phyloP scores from a whole-genome alignment of 2,888 invertebrate species.

The Ormyrus pomaceus region DNA sequence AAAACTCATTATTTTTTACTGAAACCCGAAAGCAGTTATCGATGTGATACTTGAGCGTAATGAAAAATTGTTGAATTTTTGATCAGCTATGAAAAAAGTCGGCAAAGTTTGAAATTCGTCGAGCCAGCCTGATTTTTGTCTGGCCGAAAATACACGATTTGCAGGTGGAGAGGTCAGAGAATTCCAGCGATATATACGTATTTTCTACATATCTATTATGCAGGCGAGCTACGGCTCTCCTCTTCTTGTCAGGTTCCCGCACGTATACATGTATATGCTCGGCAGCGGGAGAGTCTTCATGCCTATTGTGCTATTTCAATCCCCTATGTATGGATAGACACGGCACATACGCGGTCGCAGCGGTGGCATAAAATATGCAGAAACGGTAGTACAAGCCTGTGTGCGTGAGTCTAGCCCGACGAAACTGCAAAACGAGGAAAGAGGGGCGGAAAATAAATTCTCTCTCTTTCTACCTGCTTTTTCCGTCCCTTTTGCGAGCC shows the following conservation, averaged over 20 bases:
- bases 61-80: too few relatives aligned
- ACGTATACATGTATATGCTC: not conserved
- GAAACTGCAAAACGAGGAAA: slow-evolving; percentile 28
- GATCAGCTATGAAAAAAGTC: too few relatives aligned
- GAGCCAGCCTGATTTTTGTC: too few relatives aligned
- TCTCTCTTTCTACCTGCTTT: slow-evolving; percentile 28
- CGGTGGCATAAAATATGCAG: slow-evolving; percentile 48
- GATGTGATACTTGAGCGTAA: too few relatives aligned
- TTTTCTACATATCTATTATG: slow-evolving; percentile 48
- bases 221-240: not conserved
- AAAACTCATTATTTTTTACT: too few relatives aligned
- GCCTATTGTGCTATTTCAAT: slow-evolving; percentile 57
- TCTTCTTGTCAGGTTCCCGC: slow-evolving; percentile 34
- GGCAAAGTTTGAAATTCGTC: too few relatives aligned
- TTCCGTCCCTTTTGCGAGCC: slow-evolving; percentile 40
- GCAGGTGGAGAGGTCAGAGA: too few relatives aligned
- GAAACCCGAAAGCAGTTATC: too few relatives aligned
- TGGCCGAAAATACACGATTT: too few relatives aligned
- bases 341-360: slow-evolving; percentile 8
- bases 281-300: not conserved
- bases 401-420: not conserved
- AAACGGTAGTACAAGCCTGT: slow-evolving; percentile 32
- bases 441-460: slow-evolving; percentile 50
- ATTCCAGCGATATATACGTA: slow-evolving; percentile 14
- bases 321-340: slow-evolving; percentile 47